A percentile compares a stretch with the other conserved stretches of the same genome.
Evolutionary conservation across 2,113 vertebrate species (phyloP).

Genomic region (Apodemus sylvaticus): DNA sequence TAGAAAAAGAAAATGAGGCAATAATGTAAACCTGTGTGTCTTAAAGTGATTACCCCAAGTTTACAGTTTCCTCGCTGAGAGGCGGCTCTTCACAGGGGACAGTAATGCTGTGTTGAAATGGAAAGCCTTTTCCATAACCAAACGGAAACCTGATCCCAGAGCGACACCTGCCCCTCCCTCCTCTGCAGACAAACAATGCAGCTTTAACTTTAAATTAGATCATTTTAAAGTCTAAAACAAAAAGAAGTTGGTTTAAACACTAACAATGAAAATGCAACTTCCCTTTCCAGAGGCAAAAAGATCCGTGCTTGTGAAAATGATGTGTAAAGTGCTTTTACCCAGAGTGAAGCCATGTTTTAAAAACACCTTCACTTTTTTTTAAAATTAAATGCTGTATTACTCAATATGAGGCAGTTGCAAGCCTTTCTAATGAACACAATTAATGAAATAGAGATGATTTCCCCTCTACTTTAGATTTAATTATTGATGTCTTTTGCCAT

Average conservation of each 20-base stretch:
- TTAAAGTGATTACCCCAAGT: neutral
- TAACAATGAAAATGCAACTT: constrained; percentile 85
- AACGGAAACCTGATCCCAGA: neutral
- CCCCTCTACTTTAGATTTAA: constrained; percentile 77
- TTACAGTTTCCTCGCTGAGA: constrained; percentile 31
- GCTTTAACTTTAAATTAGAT: constrained; percentile 87
- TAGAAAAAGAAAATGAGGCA: constrained; percentile 27
- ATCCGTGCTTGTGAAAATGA: constrained; percentile 62
- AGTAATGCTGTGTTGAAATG: constrained; percentile 16
- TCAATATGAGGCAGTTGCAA: constrained; percentile 81
- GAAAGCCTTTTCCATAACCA: constrained; percentile 28
- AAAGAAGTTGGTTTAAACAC: constrained; percentile 82
- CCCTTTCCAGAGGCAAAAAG: constrained; percentile 89
- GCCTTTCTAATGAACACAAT: constrained; percentile 78
- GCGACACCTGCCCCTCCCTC: constrained; percentile 30
- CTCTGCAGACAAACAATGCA: constrained; percentile 84
- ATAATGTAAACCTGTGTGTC: neutral
- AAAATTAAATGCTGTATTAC: constrained; percentile 69
- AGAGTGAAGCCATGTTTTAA: constrained; percentile 69
- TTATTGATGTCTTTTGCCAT: constrained; percentile 85
- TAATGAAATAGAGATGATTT: constrained; percentile 80
- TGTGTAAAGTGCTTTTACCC: constrained; percentile 64
- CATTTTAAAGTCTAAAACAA: constrained; percentile 83
- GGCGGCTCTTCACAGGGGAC: neutral
- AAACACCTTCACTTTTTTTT: constrained; percentile 70